These are phyloP conservation scores for Lepidochitona cinerea DNA, from an alignment of 2,888 invertebrate species.

Conservation along the genomic window DNA sequence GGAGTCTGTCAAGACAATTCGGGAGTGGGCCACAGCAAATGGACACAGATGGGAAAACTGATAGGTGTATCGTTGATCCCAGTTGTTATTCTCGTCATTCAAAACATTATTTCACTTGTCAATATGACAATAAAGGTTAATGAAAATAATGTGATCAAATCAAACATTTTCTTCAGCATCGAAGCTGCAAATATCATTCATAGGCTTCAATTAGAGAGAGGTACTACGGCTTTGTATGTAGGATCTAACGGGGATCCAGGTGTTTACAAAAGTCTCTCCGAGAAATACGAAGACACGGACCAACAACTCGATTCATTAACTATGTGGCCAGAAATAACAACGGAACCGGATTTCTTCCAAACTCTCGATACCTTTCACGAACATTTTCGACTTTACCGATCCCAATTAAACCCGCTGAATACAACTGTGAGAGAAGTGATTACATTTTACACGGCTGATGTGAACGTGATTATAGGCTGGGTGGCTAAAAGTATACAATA, in stretches of 20 bases:
- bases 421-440: slow-evolving; percentile 1
- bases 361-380: not conserved
- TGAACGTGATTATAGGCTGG: not conserved
- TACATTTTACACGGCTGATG: not conserved
- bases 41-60: not conserved
- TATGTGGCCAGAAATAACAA: slow-evolving; percentile 16
- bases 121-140: not conserved
- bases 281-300: slow-evolving; percentile 27
- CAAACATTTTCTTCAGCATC: slow-evolving; percentile 39
- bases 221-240: slow-evolving; percentile 46
- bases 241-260: slow-evolving; percentile 33
- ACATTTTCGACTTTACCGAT: not conserved
- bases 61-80: not conserved
- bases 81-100: not conserved
- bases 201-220: slow-evolving; percentile 48
- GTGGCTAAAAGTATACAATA: not conserved
- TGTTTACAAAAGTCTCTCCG: slow-evolving; percentile 17
- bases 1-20: not conserved
- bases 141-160: slow-evolving; percentile 5
- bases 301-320: slow-evolving; percentile 19
- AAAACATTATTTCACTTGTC: not conserved
- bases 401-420: not conserved
- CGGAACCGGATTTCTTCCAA: not conserved
- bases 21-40: not conserved
- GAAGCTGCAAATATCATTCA: slow-evolving; percentile 46